Evolutionary conservation across 1,140 invertebrate species (phyloP).

Genomic region (Drosophila kikkawai): DNA sequence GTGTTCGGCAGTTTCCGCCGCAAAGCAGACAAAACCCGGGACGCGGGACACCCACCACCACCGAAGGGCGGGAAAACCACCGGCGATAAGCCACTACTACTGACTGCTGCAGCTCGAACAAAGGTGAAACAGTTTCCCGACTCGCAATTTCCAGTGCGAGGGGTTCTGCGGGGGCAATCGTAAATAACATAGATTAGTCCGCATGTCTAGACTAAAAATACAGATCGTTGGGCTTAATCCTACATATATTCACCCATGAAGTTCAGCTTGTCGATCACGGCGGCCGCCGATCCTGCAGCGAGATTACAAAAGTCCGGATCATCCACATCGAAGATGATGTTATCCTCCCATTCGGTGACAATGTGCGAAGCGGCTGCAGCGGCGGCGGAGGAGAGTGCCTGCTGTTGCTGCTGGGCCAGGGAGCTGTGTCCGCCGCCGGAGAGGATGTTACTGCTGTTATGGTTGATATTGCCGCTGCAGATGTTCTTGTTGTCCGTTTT

Average conservation of each 20-base stretch:
- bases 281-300: slow-evolving; percentile 37
- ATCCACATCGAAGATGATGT: slow-evolving; percentile 81
- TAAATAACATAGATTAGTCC: slow-evolving; percentile 54
- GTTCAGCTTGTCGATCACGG: slow-evolving; percentile 62
- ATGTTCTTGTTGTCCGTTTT: slow-evolving; percentile 70
- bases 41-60: slow-evolving; percentile 13
- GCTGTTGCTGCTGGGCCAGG: slow-evolving; percentile 30
- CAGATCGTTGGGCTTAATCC: slow-evolving; percentile 5
- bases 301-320: slow-evolving; percentile 82
- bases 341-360: slow-evolving; percentile 83
- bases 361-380: slow-evolving; percentile 52
- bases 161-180: slow-evolving; percentile 15
- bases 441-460: slow-evolving; percentile 23
- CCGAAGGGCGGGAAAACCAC: slow-evolving; percentile 41
- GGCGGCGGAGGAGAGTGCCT: slow-evolving; percentile 33
- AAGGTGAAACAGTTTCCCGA: slow-evolving; percentile 36
- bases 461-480: slow-evolving; percentile 39
- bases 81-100: slow-evolving; percentile 50
- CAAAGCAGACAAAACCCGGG: slow-evolving; percentile 44
- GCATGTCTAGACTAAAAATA: slow-evolving; percentile 55
- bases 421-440: slow-evolving; percentile 11
- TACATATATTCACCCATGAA: slow-evolving; percentile 64
- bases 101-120: slow-evolving; percentile 26
- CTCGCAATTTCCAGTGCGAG: slow-evolving; percentile 8
- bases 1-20: slow-evolving; percentile 63